A percentile compares a stretch with the other conserved stretches of the same genome.
Conservation (phyloP, 2,113 vertebrate genomes). For the Sinocyclocheilus anshuiensis region DNA sequence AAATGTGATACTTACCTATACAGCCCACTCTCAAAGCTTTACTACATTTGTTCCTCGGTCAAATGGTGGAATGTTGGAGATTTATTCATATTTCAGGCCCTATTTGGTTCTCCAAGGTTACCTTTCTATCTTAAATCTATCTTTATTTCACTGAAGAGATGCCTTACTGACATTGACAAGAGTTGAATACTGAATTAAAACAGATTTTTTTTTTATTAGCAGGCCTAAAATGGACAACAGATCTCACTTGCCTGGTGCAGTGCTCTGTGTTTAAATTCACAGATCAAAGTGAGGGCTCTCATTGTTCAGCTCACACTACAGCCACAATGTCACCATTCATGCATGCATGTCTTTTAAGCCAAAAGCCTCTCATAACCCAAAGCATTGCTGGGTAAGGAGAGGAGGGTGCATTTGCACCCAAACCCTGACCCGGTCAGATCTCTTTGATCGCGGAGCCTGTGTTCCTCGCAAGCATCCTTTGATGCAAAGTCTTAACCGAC, state of each 20-base stretch:
- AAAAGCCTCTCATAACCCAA: slow-evolving; percentile 25
- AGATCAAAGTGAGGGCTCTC: slow-evolving; percentile 50
- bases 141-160: background rate
- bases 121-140: background rate
- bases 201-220: background rate
- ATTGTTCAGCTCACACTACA: slow-evolving; percentile 54
- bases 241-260: slow-evolving; percentile 18
- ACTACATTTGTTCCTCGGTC: background rate
- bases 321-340: slow-evolving; percentile 71
- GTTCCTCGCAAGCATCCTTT: slow-evolving; percentile 64
- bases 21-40: background rate
- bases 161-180: background rate
- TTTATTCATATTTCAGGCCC: background rate
- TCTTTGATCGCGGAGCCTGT: slow-evolving; percentile 61
- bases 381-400: slow-evolving; percentile 46
- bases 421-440: slow-evolving; percentile 63
- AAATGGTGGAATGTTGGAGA: background rate
- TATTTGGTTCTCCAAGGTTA: background rate
- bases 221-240: background rate
- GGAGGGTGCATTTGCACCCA: slow-evolving; percentile 59
- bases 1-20: background rate
- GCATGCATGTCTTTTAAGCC: slow-evolving; percentile 9
- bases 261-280: slow-evolving; percentile 54
- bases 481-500: slow-evolving; percentile 61
- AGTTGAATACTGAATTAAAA: background rate